Conservation (phyloP, 2,113 vertebrate species). For the Trogon melanurus region DNA sequence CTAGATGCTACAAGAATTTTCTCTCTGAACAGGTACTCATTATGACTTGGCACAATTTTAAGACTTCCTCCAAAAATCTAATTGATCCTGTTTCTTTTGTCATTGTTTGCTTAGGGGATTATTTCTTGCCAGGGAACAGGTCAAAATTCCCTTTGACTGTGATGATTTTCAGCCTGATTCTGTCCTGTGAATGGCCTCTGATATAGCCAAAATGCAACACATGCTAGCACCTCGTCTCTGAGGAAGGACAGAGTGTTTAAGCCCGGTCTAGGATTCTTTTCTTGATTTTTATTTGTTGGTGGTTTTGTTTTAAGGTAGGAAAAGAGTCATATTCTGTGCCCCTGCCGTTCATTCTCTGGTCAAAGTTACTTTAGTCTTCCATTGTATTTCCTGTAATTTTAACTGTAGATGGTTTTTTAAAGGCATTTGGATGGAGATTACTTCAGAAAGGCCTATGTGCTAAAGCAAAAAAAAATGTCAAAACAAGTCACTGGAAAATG, state of each 20-base stretch:
- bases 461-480: constrained; percentile 40
- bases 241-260: neutral
- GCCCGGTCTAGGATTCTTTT: neutral
- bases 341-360: neutral
- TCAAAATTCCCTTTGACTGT: neutral
- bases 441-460: constrained; percentile 5
- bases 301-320: neutral
- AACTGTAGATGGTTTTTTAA: constrained; percentile 19
- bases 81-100: neutral
- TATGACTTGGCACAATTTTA: neutral
- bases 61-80: neutral
- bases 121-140: neutral
- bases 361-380: constrained; percentile 23
- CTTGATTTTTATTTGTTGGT: neutral
- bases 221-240: neutral
- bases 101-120: neutral
- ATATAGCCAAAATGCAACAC: neutral
- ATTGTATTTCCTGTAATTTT: constrained; percentile 47
- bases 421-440: constrained; percentile 20
- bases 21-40: neutral
- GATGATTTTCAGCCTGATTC: neutral
- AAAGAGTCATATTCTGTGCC: neutral
- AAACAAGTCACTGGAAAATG: constrained; percentile 52
- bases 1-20: neutral
- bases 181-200: neutral